Base-by-base conservation (phyloP, 2,797 vertebrate genomes). In the Arnoldichthys spilopterus region DNA sequence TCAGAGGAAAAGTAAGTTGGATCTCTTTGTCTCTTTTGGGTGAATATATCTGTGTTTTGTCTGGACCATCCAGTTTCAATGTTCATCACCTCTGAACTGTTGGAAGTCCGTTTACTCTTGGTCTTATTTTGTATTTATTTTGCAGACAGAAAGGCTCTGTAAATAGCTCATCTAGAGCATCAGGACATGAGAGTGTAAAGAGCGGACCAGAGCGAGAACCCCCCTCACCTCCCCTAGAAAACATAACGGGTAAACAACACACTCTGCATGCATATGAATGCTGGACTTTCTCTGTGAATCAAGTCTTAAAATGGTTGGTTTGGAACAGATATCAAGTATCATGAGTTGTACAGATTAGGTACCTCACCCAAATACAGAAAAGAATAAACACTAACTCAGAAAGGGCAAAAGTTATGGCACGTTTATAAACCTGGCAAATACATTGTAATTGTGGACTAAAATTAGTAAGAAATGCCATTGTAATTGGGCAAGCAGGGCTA, bases 1-100 rank as follows among this genome's bases (percentile, higher is more conserved):
- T 85, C 88, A 81, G 86, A 87, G 84, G 95, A 97, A 93, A 98
- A 94, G 98, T 99, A 96, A 71, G 91, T 91, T 68, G 0, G 45
- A 26, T 72, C 0, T 69, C 2, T 24, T 20, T 24, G 20, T 30
- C 12, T 0, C 9, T 51, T 68, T 34, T 67, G 22, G 0, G 6
- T 62, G 20, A 67, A 45, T 56, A 15, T 56, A 64, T 64, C 26
- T 62, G 9, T 63, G 26, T 16, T 37, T 26, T 49, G 15, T 66
- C 45, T 49, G 56, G 13, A 24, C 30, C 22, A 22, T 49, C 37
- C 34, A 11, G 51, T 37, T 3, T 66, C 22, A 45, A 24, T 45
- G 12, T n/a, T 15, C 13, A 26, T 24, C 2, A 32, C 28, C 49
- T 45, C 24, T 45, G 16, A 47, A 16, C 28, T 30, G 40, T 58